Conservation (phyloP, 2,797 vertebrate genomes). For the Ammospiza maritima region DNA sequence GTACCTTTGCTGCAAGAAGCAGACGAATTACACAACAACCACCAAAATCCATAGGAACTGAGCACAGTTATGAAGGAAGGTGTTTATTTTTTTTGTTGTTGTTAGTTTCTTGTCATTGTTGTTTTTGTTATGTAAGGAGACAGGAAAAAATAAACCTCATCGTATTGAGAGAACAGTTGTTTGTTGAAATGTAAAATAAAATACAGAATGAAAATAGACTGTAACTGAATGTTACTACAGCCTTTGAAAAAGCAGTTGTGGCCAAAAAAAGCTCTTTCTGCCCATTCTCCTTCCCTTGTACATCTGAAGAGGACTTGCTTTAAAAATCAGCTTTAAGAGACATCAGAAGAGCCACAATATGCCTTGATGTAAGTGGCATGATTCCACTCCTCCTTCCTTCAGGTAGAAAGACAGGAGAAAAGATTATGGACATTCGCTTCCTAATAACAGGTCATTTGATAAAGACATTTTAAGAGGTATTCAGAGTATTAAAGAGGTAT, state of each 20-base stretch:
- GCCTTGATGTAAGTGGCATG: neutral
- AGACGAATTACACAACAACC: neutral
- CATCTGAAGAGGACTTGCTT: neutral
- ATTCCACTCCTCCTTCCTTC: neutral
- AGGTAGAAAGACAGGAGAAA: neutral
- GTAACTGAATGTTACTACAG: neutral
- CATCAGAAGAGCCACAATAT: neutral
- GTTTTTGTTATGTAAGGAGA: neutral
- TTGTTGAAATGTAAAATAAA: neutral
- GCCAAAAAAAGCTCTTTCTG: neutral
- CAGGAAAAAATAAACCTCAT: neutral
- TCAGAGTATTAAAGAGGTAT: neutral
- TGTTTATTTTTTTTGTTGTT: rapidly evolving
- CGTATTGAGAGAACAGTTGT: neutral
- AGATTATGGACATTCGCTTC: neutral
- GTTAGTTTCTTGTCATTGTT: too few relatives aligned
- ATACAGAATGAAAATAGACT: neutral
- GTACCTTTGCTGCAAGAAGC: neutral
- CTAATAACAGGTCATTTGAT: neutral
- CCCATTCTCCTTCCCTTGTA: neutral
- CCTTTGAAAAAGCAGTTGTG: neutral
- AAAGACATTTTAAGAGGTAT: neutral
- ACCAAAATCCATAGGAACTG: neutral
- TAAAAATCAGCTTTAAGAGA: neutral
- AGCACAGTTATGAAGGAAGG: neutral